These are phyloP conservation scores for Eugnorisma glareosa DNA, from an alignment of 2,888 invertebrate genomes.

Conservation along the genomic window DNA sequence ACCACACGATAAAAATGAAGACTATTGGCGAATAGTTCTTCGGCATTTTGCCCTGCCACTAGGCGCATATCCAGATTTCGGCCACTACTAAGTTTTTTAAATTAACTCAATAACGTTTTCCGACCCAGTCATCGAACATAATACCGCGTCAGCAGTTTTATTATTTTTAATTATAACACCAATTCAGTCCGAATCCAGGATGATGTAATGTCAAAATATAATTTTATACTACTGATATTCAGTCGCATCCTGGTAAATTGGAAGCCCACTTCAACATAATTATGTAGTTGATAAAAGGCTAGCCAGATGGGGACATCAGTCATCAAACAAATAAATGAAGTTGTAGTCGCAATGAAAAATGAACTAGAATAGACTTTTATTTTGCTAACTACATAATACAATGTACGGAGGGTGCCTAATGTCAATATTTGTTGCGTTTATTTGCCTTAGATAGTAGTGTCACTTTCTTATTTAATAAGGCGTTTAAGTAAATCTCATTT, in stretches of 20 bases:
- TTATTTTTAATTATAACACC: background rate
- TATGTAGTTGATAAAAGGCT: background rate
- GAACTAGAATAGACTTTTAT: background rate
- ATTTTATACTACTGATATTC: background rate
- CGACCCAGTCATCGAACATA: background rate
- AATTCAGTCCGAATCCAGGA: background rate
- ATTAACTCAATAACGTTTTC: background rate
- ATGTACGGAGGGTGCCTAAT: background rate
- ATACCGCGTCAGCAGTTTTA: background rate
- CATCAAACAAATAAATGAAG: too few relatives aligned
- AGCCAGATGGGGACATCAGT: too few relatives aligned
- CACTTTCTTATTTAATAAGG: background rate
- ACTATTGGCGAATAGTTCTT: too few relatives aligned
- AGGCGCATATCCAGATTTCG: too few relatives aligned
- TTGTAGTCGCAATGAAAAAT: background rate
- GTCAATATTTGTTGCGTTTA: background rate
- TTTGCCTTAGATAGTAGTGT: background rate
- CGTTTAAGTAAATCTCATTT: background rate
- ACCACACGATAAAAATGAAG: too few relatives aligned
- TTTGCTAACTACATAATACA: background rate
- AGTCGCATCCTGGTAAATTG: background rate
- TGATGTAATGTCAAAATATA: constrained; percentile 1
- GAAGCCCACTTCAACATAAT: background rate
- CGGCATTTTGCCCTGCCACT: too few relatives aligned
- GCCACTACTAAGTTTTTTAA: background rate